Evolutionary conservation across 2,113 vertebrate genomes (phyloP).

Genomic region (Diglossa brunneiventris): DNA sequence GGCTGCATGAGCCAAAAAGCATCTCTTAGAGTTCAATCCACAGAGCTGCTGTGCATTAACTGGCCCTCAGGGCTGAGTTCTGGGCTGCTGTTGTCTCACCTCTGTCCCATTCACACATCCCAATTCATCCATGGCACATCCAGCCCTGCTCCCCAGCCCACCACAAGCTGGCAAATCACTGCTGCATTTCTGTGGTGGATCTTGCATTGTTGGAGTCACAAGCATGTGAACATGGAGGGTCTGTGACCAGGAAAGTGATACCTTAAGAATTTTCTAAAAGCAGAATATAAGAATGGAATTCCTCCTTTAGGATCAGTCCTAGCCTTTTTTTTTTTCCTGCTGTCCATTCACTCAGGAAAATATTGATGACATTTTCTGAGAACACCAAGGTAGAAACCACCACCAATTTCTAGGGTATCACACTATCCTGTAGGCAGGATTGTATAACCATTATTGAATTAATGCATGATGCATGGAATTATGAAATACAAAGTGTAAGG

Average conservation of each 20-base stretch:
- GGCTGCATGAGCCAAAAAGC: not conserved
- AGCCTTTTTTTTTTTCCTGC: accelerated
- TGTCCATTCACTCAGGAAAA: not conserved
- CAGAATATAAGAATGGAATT: not conserved
- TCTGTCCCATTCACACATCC: not conserved
- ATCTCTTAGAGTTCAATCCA: not conserved
- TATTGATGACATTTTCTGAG: not conserved
- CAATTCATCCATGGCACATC: too few species aligned
- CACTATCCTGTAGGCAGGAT: not conserved
- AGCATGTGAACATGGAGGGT: not conserved
- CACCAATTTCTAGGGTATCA: not conserved
- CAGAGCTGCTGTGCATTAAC: not conserved
- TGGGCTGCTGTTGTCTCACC: not conserved
- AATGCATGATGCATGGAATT: not conserved
- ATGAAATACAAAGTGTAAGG: conserved; percentile 23
- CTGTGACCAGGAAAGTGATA: not conserved
- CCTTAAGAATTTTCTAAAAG: not conserved
- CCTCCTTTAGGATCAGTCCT: not conserved
- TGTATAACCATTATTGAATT: conserved; percentile 13
- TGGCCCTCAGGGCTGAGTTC: not conserved
- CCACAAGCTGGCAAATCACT: not conserved
- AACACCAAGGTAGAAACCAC: not conserved
- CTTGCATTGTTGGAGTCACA: not conserved
- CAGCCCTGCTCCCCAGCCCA: accelerated
- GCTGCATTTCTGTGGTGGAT: not conserved